Evolutionary conservation across 2,113 vertebrate species (phyloP), one percentile per base, ranked within the genome.

Genomic region (Nanorana parkeri): DNA sequence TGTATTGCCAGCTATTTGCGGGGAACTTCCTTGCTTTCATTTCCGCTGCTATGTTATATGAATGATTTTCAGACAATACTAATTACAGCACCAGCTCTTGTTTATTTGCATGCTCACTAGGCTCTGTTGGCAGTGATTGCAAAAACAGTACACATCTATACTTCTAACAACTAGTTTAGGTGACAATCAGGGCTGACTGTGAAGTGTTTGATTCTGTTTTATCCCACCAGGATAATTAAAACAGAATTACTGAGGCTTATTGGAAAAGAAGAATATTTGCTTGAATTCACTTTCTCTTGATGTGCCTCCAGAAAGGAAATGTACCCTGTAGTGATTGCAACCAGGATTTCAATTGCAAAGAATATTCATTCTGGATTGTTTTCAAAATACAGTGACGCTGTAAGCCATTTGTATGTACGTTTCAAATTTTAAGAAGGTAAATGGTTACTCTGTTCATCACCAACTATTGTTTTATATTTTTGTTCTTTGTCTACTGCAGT

Each of bases 201-300:
- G 61, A 67, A 85, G 66, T 64, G 80, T 83, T 85, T 78, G 66
- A 64, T 69, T 77, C 76, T 78, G 52, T 85, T 85, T 82, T 82
- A 83, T 83, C 84, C 69, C 76, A 85, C 55, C 68, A 85, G 55
- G 80, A 83, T 83, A 83, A 83, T 85, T 83, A 79, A 55, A 63
- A 79, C 79, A 76, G n/a, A 56, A 84, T 64, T 64, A 65, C 80
- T 79, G 58, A 19, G 80, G 64, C n/a, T 80, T 76, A 78, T 64
- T 55, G 80, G 63, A 66, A 52, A 78, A 66, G 52, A 80, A 47
- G 52, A 61, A 60, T 80, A 63, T 72, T 83, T 74, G 29, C 16
- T 41, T 75, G 21, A 66, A 73, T 81, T 73, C 60, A 24, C 47
- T 66, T 26, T 60, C 65, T 75, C 71, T 75, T 26, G 20, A 66